Conservation (phyloP, 2,888 invertebrate species). For the Oxycera nigricornis region DNA sequence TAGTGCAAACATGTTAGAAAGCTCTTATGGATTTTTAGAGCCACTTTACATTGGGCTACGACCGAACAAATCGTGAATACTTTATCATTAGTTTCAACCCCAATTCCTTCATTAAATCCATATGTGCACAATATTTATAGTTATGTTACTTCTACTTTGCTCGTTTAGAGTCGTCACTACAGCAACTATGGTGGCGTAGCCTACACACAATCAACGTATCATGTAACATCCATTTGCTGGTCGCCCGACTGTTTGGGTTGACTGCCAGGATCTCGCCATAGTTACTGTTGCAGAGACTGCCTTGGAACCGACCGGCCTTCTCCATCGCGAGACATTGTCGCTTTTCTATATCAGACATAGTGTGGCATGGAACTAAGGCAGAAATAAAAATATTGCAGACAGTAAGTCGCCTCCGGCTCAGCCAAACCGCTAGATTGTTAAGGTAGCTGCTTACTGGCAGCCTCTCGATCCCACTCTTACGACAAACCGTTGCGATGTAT, state of each 20-base stretch:
- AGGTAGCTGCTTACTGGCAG: neutral
- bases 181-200: too few relatives aligned
- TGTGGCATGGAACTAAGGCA: neutral
- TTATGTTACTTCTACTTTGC: too few relatives aligned
- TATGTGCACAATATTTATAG: too few relatives aligned
- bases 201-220: too few relatives aligned
- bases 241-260: neutral
- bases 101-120: too few relatives aligned
- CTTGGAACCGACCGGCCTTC: neutral
- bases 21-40: too few relatives aligned
- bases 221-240: neutral
- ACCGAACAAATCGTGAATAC: too few relatives aligned
- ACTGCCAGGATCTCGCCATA: neutral
- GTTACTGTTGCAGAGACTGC: neutral
- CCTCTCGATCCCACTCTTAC: neutral
- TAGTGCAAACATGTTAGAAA: too few relatives aligned
- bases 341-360: neutral
- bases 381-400: constrained; percentile 20
- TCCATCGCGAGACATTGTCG: neutral
- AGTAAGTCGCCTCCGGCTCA: constrained; percentile 7
- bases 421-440: neutral
- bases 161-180: too few relatives aligned
- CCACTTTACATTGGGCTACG: too few relatives aligned
- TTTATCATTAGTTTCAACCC: too few relatives aligned
- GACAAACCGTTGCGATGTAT: too few relatives aligned